Percentiles rank a stretch among this genome's conserved stretches.
These are phyloP conservation scores for Cephus runcator DNA, from an alignment of 2,888 invertebrate genomes.

Conservation along the genomic window DNA sequence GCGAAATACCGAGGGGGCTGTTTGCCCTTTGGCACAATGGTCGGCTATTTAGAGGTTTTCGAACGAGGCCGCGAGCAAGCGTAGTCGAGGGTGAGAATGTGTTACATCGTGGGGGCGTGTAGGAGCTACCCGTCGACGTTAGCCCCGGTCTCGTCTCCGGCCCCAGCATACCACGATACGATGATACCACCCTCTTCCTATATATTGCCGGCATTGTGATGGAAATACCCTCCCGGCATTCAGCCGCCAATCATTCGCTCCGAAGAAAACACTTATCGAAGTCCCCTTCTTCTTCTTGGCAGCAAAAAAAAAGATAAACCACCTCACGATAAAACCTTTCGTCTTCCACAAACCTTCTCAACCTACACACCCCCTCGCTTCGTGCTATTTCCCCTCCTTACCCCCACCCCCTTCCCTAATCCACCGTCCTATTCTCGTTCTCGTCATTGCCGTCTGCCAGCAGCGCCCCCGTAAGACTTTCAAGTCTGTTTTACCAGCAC, in stretches of 20 bases:
- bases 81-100: background rate
- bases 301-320: slow-evolving; percentile 13
- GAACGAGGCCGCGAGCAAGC: slow-evolving; percentile 19
- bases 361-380: background rate
- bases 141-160: background rate
- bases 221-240: slow-evolving; percentile 45
- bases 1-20: slow-evolving; percentile 27
- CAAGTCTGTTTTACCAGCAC: background rate
- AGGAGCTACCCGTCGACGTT: background rate
- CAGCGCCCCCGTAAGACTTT: background rate
- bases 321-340: background rate
- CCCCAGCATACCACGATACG: background rate
- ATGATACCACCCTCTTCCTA: slow-evolving; percentile 3
- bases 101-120: background rate
- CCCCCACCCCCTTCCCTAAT: background rate
- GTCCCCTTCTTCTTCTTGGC: slow-evolving; percentile 9
- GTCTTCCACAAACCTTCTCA: background rate
- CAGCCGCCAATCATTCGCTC: slow-evolving; percentile 44
- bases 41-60: slow-evolving; percentile 35
- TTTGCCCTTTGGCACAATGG: slow-evolving; percentile 30
- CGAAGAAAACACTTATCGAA: slow-evolving; percentile 34
- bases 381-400: no score
- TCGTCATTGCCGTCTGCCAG: background rate
- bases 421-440: background rate
- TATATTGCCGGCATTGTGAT: slow-evolving; percentile 38